phyloP scores from a whole-genome alignment of 1,140 invertebrate genomes.

The Proales similis region DNA sequence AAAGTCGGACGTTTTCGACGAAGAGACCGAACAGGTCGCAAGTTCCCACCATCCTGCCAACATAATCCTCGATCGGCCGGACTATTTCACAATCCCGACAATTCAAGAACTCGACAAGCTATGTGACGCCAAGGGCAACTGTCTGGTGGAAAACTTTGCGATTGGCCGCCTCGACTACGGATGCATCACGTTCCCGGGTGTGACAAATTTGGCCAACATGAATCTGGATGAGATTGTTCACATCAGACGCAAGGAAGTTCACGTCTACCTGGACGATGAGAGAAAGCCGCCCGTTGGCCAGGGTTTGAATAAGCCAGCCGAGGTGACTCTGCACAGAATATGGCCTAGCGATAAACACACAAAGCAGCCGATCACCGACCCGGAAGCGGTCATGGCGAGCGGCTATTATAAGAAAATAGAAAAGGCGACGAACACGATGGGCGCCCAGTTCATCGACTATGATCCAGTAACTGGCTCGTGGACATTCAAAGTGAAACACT shows the following conservation, averaged over 20 bases:
- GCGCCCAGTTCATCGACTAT: slow-evolving; percentile 86
- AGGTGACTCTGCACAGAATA: slow-evolving; percentile 81
- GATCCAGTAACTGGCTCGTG: slow-evolving; percentile 87
- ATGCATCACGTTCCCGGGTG: slow-evolving; percentile 72
- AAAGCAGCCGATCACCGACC: slow-evolving; percentile 69
- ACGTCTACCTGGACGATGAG: slow-evolving; percentile 62
- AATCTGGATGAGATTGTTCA: slow-evolving; percentile 74
- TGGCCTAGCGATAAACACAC: slow-evolving; percentile 84
- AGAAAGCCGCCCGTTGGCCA: slow-evolving; percentile 69
- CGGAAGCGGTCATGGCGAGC: slow-evolving; percentile 67
- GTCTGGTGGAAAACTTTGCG: slow-evolving; percentile 79
- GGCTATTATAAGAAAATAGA: slow-evolving; percentile 80
- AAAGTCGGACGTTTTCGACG: slow-evolving; percentile 4
- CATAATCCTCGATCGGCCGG: slow-evolving; percentile 23
- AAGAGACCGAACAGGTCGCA: background rate
- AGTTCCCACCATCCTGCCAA: slow-evolving; percentile 4
- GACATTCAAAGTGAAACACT: slow-evolving; percentile 65
- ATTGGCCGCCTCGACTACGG: slow-evolving; percentile 83
- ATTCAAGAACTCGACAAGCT: slow-evolving; percentile 65
- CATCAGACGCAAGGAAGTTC: slow-evolving; percentile 61
- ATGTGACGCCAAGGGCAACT: slow-evolving; percentile 63
- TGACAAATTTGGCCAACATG: slow-evolving; percentile 75
- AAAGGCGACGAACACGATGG: slow-evolving; percentile 72
- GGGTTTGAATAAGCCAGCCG: slow-evolving; percentile 80
- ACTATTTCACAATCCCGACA: slow-evolving; percentile 75